phyloP scores from a whole-genome alignment of 2,113 vertebrate genomes.

The Dolichallabes microphthalmus region DNA sequence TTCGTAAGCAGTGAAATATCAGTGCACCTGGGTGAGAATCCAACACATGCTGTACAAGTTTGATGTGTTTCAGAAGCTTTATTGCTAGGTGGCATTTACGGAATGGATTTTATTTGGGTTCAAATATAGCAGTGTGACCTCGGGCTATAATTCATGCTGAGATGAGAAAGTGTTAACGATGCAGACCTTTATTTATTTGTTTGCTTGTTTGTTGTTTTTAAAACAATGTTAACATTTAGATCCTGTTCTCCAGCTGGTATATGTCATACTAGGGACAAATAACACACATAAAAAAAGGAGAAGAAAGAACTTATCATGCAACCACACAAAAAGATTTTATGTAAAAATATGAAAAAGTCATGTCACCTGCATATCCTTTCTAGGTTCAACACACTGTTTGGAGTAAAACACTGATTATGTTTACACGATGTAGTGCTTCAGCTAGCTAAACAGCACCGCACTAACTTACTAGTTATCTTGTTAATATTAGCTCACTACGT shows the following conservation, averaged over 20 bases:
- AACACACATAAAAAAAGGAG: not conserved
- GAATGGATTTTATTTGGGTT: not conserved
- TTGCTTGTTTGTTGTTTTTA: not conserved
- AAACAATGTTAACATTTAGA: not conserved
- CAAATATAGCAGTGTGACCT: not conserved
- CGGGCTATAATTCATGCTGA: constrained; percentile 1
- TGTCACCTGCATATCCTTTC: not conserved
- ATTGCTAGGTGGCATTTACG: constrained; percentile 13
- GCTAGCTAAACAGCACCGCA: not conserved
- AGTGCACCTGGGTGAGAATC: constrained; percentile 12
- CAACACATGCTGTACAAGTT: not conserved
- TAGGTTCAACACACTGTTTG: not conserved
- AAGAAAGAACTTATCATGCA: not conserved
- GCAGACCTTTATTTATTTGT: not conserved
- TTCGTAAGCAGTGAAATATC: not conserved
- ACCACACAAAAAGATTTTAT: not conserved
- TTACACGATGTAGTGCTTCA: not conserved
- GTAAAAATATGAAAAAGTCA: no score
- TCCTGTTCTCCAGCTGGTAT: not conserved
- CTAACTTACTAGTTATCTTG: not conserved
- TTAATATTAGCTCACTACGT: no score
- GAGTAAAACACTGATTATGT: not conserved
- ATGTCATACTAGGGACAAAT: not conserved
- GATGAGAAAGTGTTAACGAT: not conserved
- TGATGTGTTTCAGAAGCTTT: not conserved